phyloP scores from a whole-genome alignment of 2,888 invertebrate genomes.

The Calliphora vomitoria region DNA sequence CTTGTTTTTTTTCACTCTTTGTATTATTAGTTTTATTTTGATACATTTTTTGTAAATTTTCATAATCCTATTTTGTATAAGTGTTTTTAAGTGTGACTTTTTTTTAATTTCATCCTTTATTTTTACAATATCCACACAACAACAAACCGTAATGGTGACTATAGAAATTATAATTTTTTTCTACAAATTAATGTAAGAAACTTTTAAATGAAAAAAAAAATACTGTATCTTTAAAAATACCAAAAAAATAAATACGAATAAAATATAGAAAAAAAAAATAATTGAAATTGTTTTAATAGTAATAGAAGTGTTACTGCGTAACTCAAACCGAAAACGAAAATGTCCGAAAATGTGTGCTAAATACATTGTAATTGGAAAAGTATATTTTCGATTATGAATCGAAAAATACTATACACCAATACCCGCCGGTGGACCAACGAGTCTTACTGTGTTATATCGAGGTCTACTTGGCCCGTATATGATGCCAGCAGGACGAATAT shows the following conservation, averaged over 20 bases:
- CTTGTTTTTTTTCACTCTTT: not conserved
- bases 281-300: not conserved
- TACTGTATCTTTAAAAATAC: constrained; percentile 58
- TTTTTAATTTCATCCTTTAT: constrained; percentile 22
- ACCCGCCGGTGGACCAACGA: too few relatives aligned
- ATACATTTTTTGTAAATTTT: constrained; percentile 45
- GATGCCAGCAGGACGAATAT: too few relatives aligned
- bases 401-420: too few relatives aligned
- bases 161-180: constrained; percentile 55
- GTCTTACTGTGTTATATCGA: too few relatives aligned
- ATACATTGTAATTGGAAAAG: too few relatives aligned
- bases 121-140: constrained; percentile 33
- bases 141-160: constrained; percentile 38
- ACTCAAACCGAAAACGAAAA: too few relatives aligned
- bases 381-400: too few relatives aligned
- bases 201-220: constrained; percentile 46
- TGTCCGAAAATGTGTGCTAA: too few relatives aligned
- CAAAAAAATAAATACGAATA: constrained; percentile 50
- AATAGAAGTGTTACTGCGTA: not conserved
- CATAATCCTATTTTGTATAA: constrained; percentile 46
- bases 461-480: too few relatives aligned
- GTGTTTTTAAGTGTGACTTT: constrained; percentile 33
- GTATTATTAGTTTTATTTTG: constrained; percentile 32
- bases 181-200: constrained; percentile 57
- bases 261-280: constrained; percentile 25